Conservation (phyloP, 2,888 invertebrate genomes). For the Anticlea derivata region DNA sequence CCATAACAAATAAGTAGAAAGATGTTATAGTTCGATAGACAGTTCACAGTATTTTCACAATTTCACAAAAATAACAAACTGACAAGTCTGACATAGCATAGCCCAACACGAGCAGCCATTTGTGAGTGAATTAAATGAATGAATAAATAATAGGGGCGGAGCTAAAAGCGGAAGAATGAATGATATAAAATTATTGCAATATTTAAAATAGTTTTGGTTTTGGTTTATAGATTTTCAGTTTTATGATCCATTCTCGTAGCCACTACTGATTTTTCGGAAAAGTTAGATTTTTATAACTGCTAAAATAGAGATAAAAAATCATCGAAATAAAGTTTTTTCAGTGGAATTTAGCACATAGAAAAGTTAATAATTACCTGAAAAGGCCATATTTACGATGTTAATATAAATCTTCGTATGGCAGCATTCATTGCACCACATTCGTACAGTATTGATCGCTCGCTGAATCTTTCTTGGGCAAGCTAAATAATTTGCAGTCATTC, state of each 20-base stretch:
- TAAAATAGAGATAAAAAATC: neutral
- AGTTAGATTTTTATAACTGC: constrained; percentile 12
- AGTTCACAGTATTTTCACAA: constrained; percentile 21
- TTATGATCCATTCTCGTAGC: neutral
- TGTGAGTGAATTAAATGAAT: constrained; percentile 31
- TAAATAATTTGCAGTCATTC: constrained; percentile 56
- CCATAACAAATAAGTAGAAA: neutral
- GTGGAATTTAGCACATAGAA: too few species aligned
- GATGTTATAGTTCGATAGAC: neutral
- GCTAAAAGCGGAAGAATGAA: constrained; percentile 19
- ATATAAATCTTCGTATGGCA: constrained; percentile 27
- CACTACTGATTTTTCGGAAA: constrained; percentile 15
- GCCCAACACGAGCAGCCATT: constrained; percentile 45
- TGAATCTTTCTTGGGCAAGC: neutral
- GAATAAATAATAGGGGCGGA: neutral
- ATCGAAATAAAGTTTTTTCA: neutral
- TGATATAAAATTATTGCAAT: constrained; percentile 5
- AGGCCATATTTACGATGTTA: neutral
- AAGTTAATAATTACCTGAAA: neutral
- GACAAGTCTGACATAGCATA: constrained; percentile 30
- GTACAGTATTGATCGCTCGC: constrained; percentile 63
- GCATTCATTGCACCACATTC: constrained; percentile 36
- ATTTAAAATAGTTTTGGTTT: too few species aligned
- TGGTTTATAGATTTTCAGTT: too few species aligned
- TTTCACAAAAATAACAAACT: constrained; percentile 33